phyloP scores from a whole-genome alignment of 2,113 vertebrate species.

The Lepisosteus oculatus region DNA sequence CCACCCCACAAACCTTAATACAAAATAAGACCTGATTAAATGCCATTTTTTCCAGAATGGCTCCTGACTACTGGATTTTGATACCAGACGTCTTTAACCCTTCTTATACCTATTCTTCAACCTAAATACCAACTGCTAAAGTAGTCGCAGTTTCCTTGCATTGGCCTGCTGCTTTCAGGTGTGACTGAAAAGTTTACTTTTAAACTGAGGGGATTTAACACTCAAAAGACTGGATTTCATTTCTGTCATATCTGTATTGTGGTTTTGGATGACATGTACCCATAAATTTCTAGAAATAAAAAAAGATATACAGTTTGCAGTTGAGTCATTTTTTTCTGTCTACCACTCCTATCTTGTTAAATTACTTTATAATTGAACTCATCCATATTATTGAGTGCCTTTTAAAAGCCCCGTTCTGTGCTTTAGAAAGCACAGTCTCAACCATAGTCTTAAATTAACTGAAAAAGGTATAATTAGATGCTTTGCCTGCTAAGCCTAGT shows the following conservation, averaged over 20 bases:
- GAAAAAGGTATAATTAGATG: slow-evolving; percentile 12
- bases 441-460: slow-evolving; percentile 7
- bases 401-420: background rate
- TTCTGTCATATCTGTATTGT: too few species aligned
- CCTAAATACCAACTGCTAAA: background rate
- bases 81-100: slow-evolving; percentile 66
- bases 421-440: background rate
- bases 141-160: slow-evolving; percentile 37
- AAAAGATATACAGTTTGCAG: too few species aligned
- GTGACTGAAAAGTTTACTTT: too few species aligned
- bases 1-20: slow-evolving; percentile 57
- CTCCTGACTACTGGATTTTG: slow-evolving; percentile 65
- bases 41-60: slow-evolving; percentile 31
- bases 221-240: too few species aligned
- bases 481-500: background rate
- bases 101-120: slow-evolving; percentile 62
- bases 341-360: too few species aligned
- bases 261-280: too few species aligned
- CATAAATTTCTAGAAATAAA: too few species aligned
- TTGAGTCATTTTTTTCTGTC: too few species aligned
- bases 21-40: slow-evolving; percentile 78
- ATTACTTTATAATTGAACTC: too few species aligned
- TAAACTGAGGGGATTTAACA: too few species aligned
- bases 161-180: too few species aligned
- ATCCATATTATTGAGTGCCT: background rate